Base-by-base conservation (phyloP, 92 coral and sea anemone genomes). In the Galaxea fascicularis region DNA sequence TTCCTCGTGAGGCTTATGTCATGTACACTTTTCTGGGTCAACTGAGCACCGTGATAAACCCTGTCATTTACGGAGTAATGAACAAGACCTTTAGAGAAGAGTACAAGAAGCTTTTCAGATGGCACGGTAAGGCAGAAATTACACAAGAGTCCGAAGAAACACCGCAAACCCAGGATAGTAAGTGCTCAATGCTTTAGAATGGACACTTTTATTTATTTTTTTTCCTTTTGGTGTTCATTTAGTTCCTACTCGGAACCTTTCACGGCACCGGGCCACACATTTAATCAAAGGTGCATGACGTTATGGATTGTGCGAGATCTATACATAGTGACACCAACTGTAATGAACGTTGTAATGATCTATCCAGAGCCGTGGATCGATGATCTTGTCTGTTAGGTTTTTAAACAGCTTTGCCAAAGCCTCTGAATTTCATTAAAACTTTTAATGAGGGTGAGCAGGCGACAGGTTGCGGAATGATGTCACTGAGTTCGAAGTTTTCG, bases 11-110 rank as follows among this genome's bases (percentile, higher is more conserved):
- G 71, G 86, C 83, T 11, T 93, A 93, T 58, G 80, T 93, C 63
- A 93, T 91, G 97, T 93, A 93, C 85, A 93, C 93, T 20, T 93
- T 84, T 51, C 69, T 91, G 75, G 97, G 97, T 14, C 91, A 88
- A 73, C 76, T 89, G n/a, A 88, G 93, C 49, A 88, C 97, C 4
- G 91, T 90, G 47, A 71, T 93, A 17, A 93, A 93, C 26, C 97
- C 97, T 0, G 52, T 91, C 57, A 90, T 93, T 75, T 93, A 93
- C 46, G 94, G 96, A 20, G 92, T 88, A 63, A 90, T 93, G 96
- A 93, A 93, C 88, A 93, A 87, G 67, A 88, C 91, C 12, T 93
- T 93, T 24, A 82, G 97, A 46, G 92, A 88, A 29, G 95, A 91
- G 47, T 91, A 91, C 73, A 88, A 76, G 81, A 70, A 74, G 39